Conservation (phyloP, 1,140 invertebrate species). For the Oncopeltus fasciatus region DNA sequence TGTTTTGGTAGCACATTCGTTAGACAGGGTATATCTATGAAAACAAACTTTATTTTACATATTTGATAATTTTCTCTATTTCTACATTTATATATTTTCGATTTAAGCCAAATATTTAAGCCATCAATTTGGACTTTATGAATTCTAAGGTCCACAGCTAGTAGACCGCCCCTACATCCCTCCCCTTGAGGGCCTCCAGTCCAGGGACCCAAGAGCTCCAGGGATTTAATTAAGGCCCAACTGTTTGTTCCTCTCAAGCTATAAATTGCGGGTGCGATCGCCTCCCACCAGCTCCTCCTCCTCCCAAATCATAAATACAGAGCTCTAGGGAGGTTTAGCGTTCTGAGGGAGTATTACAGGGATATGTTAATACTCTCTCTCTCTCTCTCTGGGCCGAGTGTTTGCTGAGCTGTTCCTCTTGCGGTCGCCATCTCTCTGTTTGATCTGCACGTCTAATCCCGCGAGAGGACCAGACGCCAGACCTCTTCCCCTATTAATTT, state of each 20-base stretch:
- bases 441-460: background rate
- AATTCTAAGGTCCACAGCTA: too few species aligned
- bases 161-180: too few species aligned
- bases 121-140: too few species aligned
- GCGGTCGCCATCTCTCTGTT: background rate
- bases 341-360: conserved; percentile 7
- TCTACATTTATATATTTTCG: too few species aligned
- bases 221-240: background rate
- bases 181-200: too few species aligned
- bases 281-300: too few species aligned
- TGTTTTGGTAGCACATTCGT: too few species aligned
- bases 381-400: conserved; percentile 4
- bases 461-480: background rate
- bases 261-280: conserved; percentile 13
- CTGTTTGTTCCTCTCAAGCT: background rate
- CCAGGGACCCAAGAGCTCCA: background rate
- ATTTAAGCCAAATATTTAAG: too few species aligned
- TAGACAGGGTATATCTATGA: too few species aligned
- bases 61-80: too few species aligned
- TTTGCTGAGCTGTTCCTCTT: background rate
- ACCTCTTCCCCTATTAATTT: conserved; percentile 16
- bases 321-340: background rate
- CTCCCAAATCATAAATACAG: conserved; percentile 17
- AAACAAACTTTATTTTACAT: too few species aligned
- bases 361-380: conserved; percentile 19